Evolutionary conservation across 2,888 invertebrate species (phyloP).

Genomic region (Chaitophorus viminalis): DNA sequence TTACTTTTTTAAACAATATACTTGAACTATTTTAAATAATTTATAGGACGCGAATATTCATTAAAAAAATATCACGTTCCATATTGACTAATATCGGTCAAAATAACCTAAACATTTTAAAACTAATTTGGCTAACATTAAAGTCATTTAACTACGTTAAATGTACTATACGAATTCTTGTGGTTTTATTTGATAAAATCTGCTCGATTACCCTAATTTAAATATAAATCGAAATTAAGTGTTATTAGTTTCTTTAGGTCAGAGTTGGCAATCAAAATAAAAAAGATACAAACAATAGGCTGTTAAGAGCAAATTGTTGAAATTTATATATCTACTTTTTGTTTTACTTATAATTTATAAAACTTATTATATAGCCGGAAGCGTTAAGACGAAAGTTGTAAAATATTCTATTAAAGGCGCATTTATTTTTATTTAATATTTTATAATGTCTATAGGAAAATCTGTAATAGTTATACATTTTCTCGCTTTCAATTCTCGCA

Average conservation of each 20-base stretch:
- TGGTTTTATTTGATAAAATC: background rate
- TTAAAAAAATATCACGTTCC: background rate
- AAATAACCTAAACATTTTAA: background rate
- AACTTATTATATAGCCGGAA: too few relatives aligned
- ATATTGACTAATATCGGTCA: background rate
- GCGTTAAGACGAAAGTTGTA: too few relatives aligned
- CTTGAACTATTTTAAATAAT: too few relatives aligned
- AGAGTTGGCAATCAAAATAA: background rate
- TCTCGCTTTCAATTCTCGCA: too few relatives aligned
- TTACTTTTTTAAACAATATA: too few relatives aligned
- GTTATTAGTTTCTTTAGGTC: background rate
- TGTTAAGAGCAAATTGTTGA: too few relatives aligned
- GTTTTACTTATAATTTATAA: too few relatives aligned
- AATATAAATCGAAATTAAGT: background rate
- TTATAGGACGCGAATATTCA: background rate
- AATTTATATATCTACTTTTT: too few relatives aligned
- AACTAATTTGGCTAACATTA: background rate
- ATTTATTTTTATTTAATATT: too few relatives aligned
- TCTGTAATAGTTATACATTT: too few relatives aligned
- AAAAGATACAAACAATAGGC: background rate
- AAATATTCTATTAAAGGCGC: too few relatives aligned
- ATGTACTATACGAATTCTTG: background rate
- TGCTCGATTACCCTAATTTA: background rate
- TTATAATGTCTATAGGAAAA: too few relatives aligned
- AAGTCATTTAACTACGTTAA: background rate